Evolutionary conservation across 2,888 invertebrate genomes (phyloP).

Genomic region (Hoplodrina ambigua): DNA sequence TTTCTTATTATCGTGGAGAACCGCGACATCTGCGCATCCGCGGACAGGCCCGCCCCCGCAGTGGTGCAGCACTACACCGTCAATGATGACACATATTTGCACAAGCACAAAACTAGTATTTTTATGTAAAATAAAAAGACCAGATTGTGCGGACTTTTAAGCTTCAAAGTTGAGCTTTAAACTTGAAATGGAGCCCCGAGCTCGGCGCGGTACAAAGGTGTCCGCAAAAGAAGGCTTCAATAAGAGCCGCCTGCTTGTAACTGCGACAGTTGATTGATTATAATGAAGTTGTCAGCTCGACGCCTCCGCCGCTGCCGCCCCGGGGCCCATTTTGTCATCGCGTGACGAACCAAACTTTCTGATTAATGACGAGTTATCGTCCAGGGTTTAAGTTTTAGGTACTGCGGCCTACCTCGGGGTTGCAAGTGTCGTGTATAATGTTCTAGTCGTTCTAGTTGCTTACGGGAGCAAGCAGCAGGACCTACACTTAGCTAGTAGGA

Average conservation of each 20-base stretch:
- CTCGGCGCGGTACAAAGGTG: not conserved
- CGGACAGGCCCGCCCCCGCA: no score
- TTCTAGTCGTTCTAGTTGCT: not conserved
- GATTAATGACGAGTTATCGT: conserved; percentile 28
- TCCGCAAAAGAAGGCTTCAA: not conserved
- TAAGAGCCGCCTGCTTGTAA: conserved; percentile 2
- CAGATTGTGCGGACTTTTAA: not conserved
- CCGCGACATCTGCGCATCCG: no score
- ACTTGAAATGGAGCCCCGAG: not conserved
- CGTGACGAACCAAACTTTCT: conserved; percentile 20
- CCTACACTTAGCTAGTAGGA: no score
- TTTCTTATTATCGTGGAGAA: no score
- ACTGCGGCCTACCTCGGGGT: not conserved
- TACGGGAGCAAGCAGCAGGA: no score
- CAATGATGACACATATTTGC: no score
- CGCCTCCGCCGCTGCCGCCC: not conserved
- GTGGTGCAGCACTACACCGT: no score
- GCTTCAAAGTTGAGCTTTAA: conserved; percentile 12
- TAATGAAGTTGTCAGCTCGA: conserved; percentile 37
- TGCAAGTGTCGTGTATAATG: not conserved
- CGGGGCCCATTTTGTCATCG: conserved; percentile 16
- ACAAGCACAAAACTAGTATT: no score
- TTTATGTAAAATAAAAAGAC: not conserved
- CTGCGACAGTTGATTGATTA: conserved; percentile 38
- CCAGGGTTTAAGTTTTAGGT: not conserved